phyloP scores from a whole-genome alignment of 2,888 invertebrate species.

The Conops quadrifasciatus region DNA sequence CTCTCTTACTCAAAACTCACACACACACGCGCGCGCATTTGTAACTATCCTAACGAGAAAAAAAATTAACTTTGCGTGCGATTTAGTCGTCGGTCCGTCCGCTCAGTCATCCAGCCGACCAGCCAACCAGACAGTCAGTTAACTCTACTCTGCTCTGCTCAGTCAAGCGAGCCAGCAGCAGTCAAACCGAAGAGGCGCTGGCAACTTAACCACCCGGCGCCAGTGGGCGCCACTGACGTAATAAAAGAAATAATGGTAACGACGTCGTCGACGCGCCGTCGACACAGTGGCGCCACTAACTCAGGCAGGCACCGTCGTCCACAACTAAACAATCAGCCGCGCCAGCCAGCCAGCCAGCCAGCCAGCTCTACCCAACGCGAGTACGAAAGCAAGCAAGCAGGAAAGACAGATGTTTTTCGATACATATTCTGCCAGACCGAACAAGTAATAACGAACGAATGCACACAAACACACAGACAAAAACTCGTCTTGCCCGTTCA shows the following conservation, averaged over 20 bases:
- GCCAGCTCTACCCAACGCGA: no score
- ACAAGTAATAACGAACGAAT: constrained; percentile 27
- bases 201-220: constrained; percentile 55
- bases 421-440: constrained; percentile 8
- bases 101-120: constrained; percentile 19
- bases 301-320: constrained; percentile 37
- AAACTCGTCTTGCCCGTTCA: no score
- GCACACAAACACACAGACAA: constrained; percentile 23
- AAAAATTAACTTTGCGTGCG: constrained; percentile 44
- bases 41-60: constrained; percentile 5
- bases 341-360: constrained; percentile 21
- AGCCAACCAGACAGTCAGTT: constrained; percentile 27
- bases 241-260: constrained; percentile 64
- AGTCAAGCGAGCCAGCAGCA: constrained; percentile 45
- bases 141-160: constrained; percentile 38
- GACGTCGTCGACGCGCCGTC: constrained; percentile 55
- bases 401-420: background rate
- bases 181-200: constrained; percentile 47
- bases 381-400: constrained; percentile 17
- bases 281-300: constrained; percentile 64
- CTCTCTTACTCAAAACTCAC: constrained; percentile 24
- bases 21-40: constrained; percentile 35
- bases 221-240: constrained; percentile 66
- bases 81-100: constrained; percentile 28
- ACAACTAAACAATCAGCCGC: no score